Base-by-base conservation (phyloP, 2,888 invertebrate genomes). In the Orchesella flavescens region DNA sequence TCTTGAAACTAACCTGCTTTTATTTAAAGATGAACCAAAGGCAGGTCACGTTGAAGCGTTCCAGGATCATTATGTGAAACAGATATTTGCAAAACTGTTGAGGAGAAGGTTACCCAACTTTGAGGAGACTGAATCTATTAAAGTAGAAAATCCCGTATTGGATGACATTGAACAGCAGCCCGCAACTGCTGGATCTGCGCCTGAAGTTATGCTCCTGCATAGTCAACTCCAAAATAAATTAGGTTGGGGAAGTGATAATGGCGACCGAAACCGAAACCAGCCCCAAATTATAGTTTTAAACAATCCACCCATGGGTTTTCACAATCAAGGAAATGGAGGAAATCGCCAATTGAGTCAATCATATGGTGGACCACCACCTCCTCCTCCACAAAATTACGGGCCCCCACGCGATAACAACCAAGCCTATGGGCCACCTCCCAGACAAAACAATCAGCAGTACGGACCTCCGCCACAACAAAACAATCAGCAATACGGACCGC, bases 211-310 rank as follows among this genome's bases (percentile, higher is more conserved):
- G 61, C 17, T 71, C 0, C 34, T 78, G 5, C 78, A 78, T 71
- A 34, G 68, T 3, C 69, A 78, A 44, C 53, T 78, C 10, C 78
- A 78, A 53, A 78, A 71, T 53, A 69, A 69, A 23, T 17, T 78
- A 24, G 78, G 78, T n/a, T 78, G 78, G 78, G 78, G 61, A 24
- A 71, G 69, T 53, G 71, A 71, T 63, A 55, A 65, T 19, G 24
- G 15, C 23, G 49, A 49, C 3, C 1, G 23, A 19, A 69, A 34
- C 23, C 4, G 34, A 34, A 34, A 34, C 7, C 34, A n/a, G n/a
- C n/a, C n/a, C n/a, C n/a, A 7, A 34, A 34, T 34, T 34, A 7
- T 34, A 7, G 34, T 34, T 34, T 34, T 34, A 34, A 34, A 68
- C 5, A 13, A 19, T 19, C 46, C 46, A 9, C 68, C 68, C 13